Percentiles rank a stretch among this genome's conserved stretches.
Evolutionary conservation across 2,113 vertebrate species (phyloP).

Genomic region (Promerops cafer): DNA sequence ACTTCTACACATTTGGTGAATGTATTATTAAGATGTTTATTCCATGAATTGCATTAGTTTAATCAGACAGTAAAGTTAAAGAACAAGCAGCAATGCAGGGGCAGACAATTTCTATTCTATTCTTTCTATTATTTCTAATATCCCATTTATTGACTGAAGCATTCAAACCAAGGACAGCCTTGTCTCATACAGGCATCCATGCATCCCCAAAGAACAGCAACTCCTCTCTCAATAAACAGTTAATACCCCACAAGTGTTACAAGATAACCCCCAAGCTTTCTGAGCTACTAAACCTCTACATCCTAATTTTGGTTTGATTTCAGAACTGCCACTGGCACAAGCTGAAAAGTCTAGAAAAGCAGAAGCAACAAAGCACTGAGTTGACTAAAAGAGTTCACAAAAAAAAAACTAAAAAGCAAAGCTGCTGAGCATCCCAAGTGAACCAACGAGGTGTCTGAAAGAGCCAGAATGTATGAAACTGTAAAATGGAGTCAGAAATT

Average conservation of each 20-base stretch:
- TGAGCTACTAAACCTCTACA: background rate
- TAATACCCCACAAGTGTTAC: accelerated
- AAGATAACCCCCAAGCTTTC: background rate
- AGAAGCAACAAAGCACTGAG: background rate
- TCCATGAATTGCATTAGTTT: background rate
- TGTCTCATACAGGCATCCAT: background rate
- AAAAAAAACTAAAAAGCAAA: background rate
- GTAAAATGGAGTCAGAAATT: background rate
- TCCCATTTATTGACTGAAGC: background rate
- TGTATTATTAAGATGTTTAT: background rate
- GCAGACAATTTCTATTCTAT: background rate
- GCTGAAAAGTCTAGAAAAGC: background rate
- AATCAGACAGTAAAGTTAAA: background rate
- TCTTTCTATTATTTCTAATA: background rate
- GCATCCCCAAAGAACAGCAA: background rate
- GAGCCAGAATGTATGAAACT: background rate
- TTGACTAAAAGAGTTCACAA: background rate
- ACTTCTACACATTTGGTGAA: background rate
- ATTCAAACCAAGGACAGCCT: background rate
- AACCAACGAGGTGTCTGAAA: background rate
- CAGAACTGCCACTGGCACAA: background rate
- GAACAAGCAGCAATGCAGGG: background rate
- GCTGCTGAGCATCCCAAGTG: background rate
- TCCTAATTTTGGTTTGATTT: background rate
- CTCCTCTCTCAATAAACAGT: background rate